phyloP scores from a whole-genome alignment of 2,888 invertebrate species.

The Stenolophus ochropezus region DNA sequence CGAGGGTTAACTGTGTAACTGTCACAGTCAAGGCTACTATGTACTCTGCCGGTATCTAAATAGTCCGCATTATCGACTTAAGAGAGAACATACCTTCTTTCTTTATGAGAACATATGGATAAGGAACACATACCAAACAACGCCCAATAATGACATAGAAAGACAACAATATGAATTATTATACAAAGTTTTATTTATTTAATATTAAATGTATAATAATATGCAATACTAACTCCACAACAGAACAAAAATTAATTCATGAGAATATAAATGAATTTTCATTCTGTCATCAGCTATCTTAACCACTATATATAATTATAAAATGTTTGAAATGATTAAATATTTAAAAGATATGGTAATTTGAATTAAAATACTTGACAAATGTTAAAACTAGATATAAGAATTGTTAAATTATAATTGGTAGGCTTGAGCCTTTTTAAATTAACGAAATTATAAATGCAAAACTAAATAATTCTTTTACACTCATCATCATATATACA shows the following conservation, averaged over 20 bases:
- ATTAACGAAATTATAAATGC: slow-evolving; percentile 59
- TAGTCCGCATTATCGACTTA: neutral
- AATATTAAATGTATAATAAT: slow-evolving; percentile 58
- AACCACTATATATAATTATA: slow-evolving; percentile 52
- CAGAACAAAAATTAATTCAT: slow-evolving; percentile 50
- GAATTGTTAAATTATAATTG: slow-evolving; percentile 52
- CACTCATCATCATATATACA: slow-evolving; percentile 59
- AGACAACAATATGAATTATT: slow-evolving; percentile 16
- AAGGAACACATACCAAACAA: neutral
- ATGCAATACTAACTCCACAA: slow-evolving; percentile 48
- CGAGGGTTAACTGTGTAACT: no score
- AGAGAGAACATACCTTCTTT: no score
- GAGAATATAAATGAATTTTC: slow-evolving; percentile 40
- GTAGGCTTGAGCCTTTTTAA: slow-evolving; percentile 34
- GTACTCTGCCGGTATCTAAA: neutral
- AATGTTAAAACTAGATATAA: slow-evolving; percentile 54
- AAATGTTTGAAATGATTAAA: slow-evolving; percentile 56
- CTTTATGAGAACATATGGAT: neutral
- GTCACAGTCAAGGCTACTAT: neutral
- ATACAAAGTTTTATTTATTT: slow-evolving; percentile 59
- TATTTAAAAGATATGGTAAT: slow-evolving; percentile 59
- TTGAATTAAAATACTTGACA: slow-evolving; percentile 57
- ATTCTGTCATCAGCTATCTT: slow-evolving; percentile 42
- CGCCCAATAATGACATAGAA: neutral
- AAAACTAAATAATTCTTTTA: slow-evolving; percentile 53